Percentiles rank a stretch among this genome's conserved stretches.
Conservation (phyloP, 2,113 vertebrate species). For the Sinocyclocheilus anophthalmus region DNA sequence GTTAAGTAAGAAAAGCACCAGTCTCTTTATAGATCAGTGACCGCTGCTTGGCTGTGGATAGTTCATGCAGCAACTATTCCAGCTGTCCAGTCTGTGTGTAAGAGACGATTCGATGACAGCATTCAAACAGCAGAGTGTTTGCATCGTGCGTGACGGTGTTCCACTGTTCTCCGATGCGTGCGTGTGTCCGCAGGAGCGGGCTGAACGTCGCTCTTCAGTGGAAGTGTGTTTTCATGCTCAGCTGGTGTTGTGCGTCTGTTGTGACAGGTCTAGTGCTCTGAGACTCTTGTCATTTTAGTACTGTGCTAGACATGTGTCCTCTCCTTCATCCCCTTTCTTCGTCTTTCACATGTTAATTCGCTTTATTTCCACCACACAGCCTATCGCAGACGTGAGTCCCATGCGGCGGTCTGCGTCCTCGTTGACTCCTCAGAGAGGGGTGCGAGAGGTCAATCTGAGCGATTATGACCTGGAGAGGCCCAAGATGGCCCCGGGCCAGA, state of each 20-base stretch:
- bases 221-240: conserved; percentile 41
- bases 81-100: conserved; percentile 17
- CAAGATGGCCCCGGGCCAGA: conserved; percentile 58
- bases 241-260: conserved; percentile 39
- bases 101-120: conserved; percentile 43
- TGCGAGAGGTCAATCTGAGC: conserved; percentile 76
- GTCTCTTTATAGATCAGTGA: conserved; percentile 33
- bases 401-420: conserved; percentile 94
- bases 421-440: conserved; percentile 80
- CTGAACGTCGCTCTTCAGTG: conserved; percentile 22
- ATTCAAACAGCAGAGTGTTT: conserved; percentile 43
- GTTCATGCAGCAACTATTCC: conserved; percentile 42
- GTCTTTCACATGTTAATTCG: background rate
- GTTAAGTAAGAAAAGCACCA: background rate
- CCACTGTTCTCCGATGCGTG: conserved; percentile 23
- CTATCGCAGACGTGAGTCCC: conserved; percentile 86
- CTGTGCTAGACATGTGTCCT: background rate
- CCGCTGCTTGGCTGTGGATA: conserved; percentile 44
- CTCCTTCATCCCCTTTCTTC: background rate
- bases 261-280: conserved; percentile 26
- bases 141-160: conserved; percentile 35
- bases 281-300: background rate
- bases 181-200: conserved; percentile 27
- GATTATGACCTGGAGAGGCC: conserved; percentile 79
- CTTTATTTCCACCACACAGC: conserved; percentile 70